Conservation (phyloP, 2,797 vertebrate species). For the Mormyrops boulengeri region DNA sequence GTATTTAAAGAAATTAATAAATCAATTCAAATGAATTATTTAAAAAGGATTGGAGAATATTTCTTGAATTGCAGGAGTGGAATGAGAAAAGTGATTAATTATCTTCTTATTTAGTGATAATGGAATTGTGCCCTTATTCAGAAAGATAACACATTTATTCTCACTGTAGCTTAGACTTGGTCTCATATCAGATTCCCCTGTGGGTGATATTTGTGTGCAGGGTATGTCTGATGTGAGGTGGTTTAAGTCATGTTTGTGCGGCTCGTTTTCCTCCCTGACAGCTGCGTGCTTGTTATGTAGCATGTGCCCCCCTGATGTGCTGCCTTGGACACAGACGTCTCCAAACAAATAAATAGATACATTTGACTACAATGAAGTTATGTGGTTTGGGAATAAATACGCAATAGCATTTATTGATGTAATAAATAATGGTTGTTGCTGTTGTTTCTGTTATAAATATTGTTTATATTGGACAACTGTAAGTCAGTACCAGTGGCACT, state of each 20-base stretch:
- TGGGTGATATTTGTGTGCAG: background rate
- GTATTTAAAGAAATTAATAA: background rate
- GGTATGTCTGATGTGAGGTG: background rate
- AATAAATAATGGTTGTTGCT: background rate
- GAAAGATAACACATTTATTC: background rate
- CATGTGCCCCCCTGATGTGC: background rate
- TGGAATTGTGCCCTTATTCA: background rate
- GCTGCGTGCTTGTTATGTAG: background rate
- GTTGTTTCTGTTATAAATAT: background rate
- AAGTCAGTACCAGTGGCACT: background rate
- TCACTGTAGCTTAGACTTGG: background rate
- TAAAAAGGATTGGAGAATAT: background rate
- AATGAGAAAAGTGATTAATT: background rate
- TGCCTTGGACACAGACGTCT: background rate
- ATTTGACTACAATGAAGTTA: background rate
- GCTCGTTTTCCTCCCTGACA: background rate
- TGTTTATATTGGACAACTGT: background rate
- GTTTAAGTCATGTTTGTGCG: background rate
- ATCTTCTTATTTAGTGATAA: background rate
- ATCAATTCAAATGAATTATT: background rate
- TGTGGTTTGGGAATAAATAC: background rate
- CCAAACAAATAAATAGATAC: background rate
- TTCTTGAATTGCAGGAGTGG: background rate
- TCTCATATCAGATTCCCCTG: background rate
- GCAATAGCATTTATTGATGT: background rate